Conservation (phyloP, 2,797 vertebrate species). For the Lycodopsis pacificus region DNA sequence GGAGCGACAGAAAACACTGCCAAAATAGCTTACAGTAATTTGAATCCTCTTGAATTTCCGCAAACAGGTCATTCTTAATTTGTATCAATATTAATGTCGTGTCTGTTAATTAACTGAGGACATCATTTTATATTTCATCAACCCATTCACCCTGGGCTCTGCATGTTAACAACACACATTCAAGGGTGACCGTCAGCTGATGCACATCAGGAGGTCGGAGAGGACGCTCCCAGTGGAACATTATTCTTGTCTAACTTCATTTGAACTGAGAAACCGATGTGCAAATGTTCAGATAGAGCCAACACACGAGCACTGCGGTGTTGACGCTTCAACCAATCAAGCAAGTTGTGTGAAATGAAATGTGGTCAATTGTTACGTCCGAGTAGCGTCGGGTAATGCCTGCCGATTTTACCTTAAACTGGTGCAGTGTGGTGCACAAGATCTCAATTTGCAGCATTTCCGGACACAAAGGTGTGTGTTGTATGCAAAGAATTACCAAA, state of each 20-base stretch:
- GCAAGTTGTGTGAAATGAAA: not conserved
- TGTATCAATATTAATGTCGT: not conserved
- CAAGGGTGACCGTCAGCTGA: conserved; percentile 8
- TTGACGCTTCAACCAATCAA: not conserved
- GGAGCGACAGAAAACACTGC: conserved; percentile 17
- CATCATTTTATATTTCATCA: conserved; percentile 3
- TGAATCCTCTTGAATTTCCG: conserved; percentile 1
- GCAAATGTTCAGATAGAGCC: not conserved
- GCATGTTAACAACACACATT: conserved; percentile 4
- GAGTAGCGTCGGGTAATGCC: not conserved
- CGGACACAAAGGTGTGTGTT: not conserved
- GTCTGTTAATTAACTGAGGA: not conserved
- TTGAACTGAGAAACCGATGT: not conserved
- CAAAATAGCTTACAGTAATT: conserved; percentile 3
- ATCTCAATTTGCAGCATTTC: conserved; percentile 1
- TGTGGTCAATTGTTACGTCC: not conserved
- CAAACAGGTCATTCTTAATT: not conserved
- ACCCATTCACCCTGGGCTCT: not conserved
- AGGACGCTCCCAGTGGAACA: not conserved
- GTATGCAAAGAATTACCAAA: not conserved
- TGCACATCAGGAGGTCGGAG: not conserved
- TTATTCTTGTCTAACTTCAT: not conserved
- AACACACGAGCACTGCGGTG: not conserved
- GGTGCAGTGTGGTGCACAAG: not conserved
- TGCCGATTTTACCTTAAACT: not conserved